phyloP scores from a whole-genome alignment of 2,888 invertebrate species.

The Troglohyphantes excavatus region DNA sequence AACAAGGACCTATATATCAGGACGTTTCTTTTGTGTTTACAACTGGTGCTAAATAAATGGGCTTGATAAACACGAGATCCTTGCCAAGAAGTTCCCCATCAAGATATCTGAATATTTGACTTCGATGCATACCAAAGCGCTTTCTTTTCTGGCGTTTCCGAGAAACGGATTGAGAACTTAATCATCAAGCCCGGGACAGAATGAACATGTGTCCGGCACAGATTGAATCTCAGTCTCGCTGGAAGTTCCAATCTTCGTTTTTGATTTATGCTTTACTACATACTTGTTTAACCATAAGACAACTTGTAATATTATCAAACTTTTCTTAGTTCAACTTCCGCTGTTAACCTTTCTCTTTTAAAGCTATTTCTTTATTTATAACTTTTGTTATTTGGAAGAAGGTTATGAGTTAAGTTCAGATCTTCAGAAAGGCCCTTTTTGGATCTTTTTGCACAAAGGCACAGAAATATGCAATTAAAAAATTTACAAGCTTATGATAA shows the following conservation, averaged over 20 bases:
- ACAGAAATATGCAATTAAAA: no score
- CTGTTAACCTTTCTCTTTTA: no score
- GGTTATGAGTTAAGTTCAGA: no score
- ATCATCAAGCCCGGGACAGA: constrained; percentile 39
- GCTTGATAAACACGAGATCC: constrained; percentile 54
- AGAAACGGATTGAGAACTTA: constrained; percentile 13
- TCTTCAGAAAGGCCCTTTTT: no score
- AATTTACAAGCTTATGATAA: no score
- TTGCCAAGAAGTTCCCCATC: constrained; percentile 59
- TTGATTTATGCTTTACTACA: no score
- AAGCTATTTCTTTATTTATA: no score
- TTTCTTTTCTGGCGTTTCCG: not conserved
- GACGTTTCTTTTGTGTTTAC: constrained; percentile 51
- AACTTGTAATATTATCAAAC: no score
- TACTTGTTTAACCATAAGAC: no score
- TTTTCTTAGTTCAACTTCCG: no score
- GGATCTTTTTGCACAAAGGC: no score
- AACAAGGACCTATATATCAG: constrained; percentile 73
- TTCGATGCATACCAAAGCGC: constrained; percentile 23
- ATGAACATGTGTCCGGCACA: not conserved
- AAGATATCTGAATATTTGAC: constrained; percentile 63
- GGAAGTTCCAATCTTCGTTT: not conserved
- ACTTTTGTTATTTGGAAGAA: no score
- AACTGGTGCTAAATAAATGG: constrained; percentile 75
- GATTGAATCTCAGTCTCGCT: not conserved